A percentile compares a stretch with the other conserved stretches of the same genome.
Evolutionary conservation across 1,140 invertebrate genomes (phyloP).

Genomic region (Sycophila sp.): DNA sequence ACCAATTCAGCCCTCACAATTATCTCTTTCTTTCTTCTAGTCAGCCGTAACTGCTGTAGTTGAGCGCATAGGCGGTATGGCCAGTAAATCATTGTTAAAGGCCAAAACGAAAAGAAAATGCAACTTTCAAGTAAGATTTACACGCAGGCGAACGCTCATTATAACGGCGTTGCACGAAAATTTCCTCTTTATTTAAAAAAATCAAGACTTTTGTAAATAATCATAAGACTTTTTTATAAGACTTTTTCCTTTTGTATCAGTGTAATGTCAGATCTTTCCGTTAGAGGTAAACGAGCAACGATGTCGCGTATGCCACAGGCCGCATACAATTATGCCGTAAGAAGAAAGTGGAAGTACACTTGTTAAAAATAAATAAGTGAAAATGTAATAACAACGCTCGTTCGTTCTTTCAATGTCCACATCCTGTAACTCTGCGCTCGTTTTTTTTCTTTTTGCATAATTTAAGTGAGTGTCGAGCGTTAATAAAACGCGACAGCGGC

Average conservation of each 20-base stretch:
- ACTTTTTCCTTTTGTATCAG: neutral
- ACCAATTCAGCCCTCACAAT: neutral
- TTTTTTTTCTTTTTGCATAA: too few species aligned
- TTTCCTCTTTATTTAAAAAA: too few species aligned
- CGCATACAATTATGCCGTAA: conserved; percentile 13
- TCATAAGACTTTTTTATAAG: neutral
- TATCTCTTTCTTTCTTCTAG: conserved; percentile 13
- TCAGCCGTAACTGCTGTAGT: neutral
- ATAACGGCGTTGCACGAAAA: too few species aligned
- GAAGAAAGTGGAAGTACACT: conserved; percentile 28
- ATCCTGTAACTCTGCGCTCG: too few species aligned
- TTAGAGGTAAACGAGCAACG: neutral
- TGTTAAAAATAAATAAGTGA: conserved; percentile 29
- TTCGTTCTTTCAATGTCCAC: too few species aligned
- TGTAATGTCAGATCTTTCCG: neutral
- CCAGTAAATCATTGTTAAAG: neutral
- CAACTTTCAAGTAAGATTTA: neutral
- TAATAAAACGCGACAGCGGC: too few species aligned
- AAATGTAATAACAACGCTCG: conserved; percentile 4
- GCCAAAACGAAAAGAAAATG: neutral
- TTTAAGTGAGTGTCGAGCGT: too few species aligned
- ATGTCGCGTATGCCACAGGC: neutral
- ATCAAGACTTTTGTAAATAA: conserved; percentile 13
- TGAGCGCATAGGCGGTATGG: neutral
- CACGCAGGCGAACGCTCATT: neutral